Evolutionary conservation across 2,113 vertebrate species (phyloP).

Genomic region (Phrynosoma platyrhinos): DNA sequence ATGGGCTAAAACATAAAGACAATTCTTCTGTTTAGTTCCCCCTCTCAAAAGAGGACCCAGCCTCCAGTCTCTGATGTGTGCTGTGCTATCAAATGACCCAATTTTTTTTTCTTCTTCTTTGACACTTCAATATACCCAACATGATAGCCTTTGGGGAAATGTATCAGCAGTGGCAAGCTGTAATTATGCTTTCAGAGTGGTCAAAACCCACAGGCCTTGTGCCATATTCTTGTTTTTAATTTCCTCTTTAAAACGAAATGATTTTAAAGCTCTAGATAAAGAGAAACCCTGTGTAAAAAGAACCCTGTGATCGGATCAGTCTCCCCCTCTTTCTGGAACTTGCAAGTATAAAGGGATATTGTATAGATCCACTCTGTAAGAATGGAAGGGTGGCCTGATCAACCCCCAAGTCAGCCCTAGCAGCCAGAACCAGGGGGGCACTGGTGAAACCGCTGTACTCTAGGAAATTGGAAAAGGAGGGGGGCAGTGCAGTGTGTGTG

Average conservation of each 20-base stretch:
- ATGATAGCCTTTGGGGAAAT: neutral
- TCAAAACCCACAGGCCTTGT: neutral
- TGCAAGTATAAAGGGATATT: too few relatives aligned
- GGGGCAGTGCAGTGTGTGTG: too few relatives aligned
- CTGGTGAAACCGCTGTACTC: too few relatives aligned
- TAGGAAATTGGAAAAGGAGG: too few relatives aligned
- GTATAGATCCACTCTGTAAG: too few relatives aligned
- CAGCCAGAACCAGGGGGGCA: too few relatives aligned
- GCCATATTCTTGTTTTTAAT: neutral
- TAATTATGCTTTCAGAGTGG: neutral
- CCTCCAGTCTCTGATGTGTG: constrained; percentile 1
- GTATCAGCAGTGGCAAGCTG: neutral
- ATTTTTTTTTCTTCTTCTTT: neutral
- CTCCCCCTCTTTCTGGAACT: too few relatives aligned
- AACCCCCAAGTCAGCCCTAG: too few relatives aligned
- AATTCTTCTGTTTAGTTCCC: neutral
- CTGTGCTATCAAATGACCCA: neutral
- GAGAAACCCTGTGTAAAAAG: too few relatives aligned
- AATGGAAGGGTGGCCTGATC: too few relatives aligned
- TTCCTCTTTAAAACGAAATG: neutral
- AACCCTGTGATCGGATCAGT: too few relatives aligned
- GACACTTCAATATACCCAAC: neutral
- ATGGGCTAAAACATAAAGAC: neutral
- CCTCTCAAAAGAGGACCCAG: neutral
- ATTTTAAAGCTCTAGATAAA: neutral